Base-by-base conservation (phyloP, 1,140 invertebrate species). In the Scaptomyza montana region DNA sequence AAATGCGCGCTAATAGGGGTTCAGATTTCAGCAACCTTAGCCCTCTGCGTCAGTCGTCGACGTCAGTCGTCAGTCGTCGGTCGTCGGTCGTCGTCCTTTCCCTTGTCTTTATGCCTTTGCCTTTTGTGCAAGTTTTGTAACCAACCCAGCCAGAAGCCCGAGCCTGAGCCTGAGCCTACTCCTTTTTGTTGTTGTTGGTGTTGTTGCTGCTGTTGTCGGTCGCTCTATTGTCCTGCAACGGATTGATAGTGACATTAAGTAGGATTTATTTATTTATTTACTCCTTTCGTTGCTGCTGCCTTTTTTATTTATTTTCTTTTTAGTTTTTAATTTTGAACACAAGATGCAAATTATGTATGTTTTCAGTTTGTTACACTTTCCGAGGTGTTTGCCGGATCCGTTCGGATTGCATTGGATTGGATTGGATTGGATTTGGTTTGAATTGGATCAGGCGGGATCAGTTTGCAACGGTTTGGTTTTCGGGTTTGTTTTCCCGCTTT, bases 261-360 rank as follows among this genome's bases (percentile, higher is more conserved):
- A 89, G 90, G 90, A 91, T 91, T 91, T 91, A 91, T 91, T 91
- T 91, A 89, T 89, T 91, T 90, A 85, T 89, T 89, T 89, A 89
- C 84, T 89, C 84, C 65, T 80, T 86, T 86, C 50, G 33, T 1
- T 36, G 33, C 33, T 36, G 41, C 46, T 64, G 50, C 49, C 39
- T 66, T 72, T 53, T 33, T 45, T 47, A 25, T 25, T 25, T 25
- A 25, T 25, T 25, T 25, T 3, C 30, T 66, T 72, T 39, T 33
- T 45, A 13, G 50, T 61, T 76, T 67, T 68, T 59, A 78, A 74
- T 80, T 80, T 47, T 55, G 16, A 57, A 77, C 77, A 67, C 66
- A 79, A 89, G 73, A 89, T 89, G 84, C 84, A 89, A 89, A 89
- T 89, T 69, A 84, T 89, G 56, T 65, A 84, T 89, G 60, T 65